Conservation (phyloP, 2,888 invertebrate species). For the Ophraella communa region DNA sequence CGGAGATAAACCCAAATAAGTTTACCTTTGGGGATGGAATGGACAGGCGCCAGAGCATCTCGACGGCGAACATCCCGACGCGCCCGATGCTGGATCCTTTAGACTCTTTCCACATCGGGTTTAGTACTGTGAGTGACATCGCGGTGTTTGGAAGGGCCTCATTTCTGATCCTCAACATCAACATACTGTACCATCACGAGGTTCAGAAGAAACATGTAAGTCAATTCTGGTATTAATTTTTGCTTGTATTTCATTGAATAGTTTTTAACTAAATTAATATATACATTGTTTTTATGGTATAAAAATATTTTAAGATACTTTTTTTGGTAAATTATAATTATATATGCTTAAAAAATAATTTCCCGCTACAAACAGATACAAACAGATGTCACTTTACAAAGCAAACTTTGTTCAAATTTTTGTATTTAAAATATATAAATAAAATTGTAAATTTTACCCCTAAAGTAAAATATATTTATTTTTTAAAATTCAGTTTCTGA, state of each 20-base stretch:
- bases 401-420: too few species aligned
- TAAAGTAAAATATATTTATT: too few species aligned
- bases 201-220: conserved; percentile 1
- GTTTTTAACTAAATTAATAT: background rate
- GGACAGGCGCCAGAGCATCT: conserved; percentile 53
- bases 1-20: conserved; percentile 37
- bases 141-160: conserved; percentile 55
- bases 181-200: conserved; percentile 9
- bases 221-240: background rate
- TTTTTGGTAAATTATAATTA: too few species aligned
- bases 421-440: too few species aligned
- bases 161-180: background rate
- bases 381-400: too few species aligned
- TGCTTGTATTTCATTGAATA: background rate
- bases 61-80: conserved; percentile 37
- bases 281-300: too few species aligned
- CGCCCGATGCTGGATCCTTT: conserved; percentile 46
- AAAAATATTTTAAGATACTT: too few species aligned
- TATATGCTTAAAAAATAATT: too few species aligned
- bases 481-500: too few species aligned
- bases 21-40: conserved; percentile 47
- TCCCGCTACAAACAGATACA: background rate
- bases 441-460: too few species aligned
- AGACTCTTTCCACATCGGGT: conserved; percentile 40
- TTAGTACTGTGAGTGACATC: conserved; percentile 59